phyloP scores from a whole-genome alignment of 30 jellyfish, hydroid and myxozoan species.

The Catostylus mosaicus region DNA sequence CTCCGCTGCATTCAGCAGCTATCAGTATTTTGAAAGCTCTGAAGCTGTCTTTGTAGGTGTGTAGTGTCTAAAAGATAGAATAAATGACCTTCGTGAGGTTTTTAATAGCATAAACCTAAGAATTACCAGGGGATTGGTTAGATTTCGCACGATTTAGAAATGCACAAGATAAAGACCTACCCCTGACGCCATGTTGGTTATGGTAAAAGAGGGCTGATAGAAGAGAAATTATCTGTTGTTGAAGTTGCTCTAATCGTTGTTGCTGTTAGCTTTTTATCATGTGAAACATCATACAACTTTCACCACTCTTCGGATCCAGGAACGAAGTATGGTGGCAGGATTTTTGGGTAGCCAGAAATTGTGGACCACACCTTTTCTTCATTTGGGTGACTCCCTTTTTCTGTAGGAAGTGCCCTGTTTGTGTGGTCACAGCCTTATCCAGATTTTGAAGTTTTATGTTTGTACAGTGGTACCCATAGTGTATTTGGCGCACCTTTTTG shows the following conservation, averaged over 20 bases:
- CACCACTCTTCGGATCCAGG: no score
- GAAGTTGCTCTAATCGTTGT: background rate
- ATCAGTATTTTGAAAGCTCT: constrained; percentile 82
- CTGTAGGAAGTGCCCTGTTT: no score
- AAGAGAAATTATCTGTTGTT: background rate
- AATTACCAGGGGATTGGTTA: background rate
- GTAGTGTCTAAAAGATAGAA: constrained; percentile 70
- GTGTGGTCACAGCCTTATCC: no score
- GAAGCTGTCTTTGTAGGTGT: constrained; percentile 90
- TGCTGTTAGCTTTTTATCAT: no score
- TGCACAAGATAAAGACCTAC: constrained; percentile 12
- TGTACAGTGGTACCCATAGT: no score
- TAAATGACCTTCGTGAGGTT: background rate
- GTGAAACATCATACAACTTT: no score
- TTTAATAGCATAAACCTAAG: background rate
- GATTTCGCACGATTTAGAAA: constrained; percentile 7
- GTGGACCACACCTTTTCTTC: no score
- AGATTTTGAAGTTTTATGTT: no score
- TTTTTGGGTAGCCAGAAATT: no score
- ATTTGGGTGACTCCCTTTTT: no score
- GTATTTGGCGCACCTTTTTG: no score
- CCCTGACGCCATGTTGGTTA: constrained; percentile 75
- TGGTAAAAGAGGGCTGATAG: background rate
- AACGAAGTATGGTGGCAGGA: no score
- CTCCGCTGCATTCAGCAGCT: constrained; percentile 98